Evolutionary conservation across 1,140 invertebrate genomes (phyloP).

Genomic region (Leptopilina clavipes): DNA sequence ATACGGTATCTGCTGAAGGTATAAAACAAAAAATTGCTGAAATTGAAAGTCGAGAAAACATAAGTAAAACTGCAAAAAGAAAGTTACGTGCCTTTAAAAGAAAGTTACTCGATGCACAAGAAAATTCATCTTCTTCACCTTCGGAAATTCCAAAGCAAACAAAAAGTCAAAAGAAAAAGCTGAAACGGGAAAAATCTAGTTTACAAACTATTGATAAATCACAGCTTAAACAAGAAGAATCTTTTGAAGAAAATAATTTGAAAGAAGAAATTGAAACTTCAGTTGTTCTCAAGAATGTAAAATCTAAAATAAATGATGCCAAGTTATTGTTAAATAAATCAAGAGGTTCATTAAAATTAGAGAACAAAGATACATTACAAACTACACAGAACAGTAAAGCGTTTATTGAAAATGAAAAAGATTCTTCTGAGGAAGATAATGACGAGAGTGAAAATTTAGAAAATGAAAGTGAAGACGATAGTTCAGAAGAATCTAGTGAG

Average conservation of each 20-base stretch:
- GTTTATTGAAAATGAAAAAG: constrained; percentile 48
- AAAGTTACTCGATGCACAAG: constrained; percentile 44
- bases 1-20: constrained; percentile 49
- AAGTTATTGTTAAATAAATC: background rate
- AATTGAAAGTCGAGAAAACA: constrained; percentile 46
- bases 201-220: constrained; percentile 51
- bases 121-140: constrained; percentile 1
- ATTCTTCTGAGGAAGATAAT: constrained; percentile 46
- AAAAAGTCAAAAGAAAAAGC: constrained; percentile 63
- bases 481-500: constrained; percentile 70
- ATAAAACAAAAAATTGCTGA: constrained; percentile 53
- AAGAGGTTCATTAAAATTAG: background rate
- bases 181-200: constrained; percentile 61
- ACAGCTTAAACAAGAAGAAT: constrained; percentile 56
- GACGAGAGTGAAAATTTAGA: constrained; percentile 56
- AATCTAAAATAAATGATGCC: background rate
- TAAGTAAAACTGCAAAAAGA: constrained; percentile 58
- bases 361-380: constrained; percentile 4
- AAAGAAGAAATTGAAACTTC: constrained; percentile 47
- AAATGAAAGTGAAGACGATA: constrained; percentile 50
- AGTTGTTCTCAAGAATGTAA: constrained; percentile 7
- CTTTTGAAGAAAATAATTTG: constrained; percentile 63
- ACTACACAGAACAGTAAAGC: constrained; percentile 24
- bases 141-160: background rate
- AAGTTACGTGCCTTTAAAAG: constrained; percentile 53